A percentile compares a stretch with the other conserved stretches of the same genome.
phyloP scores from a whole-genome alignment of 2,113 vertebrate species.

The Halichoerus grypus region DNA sequence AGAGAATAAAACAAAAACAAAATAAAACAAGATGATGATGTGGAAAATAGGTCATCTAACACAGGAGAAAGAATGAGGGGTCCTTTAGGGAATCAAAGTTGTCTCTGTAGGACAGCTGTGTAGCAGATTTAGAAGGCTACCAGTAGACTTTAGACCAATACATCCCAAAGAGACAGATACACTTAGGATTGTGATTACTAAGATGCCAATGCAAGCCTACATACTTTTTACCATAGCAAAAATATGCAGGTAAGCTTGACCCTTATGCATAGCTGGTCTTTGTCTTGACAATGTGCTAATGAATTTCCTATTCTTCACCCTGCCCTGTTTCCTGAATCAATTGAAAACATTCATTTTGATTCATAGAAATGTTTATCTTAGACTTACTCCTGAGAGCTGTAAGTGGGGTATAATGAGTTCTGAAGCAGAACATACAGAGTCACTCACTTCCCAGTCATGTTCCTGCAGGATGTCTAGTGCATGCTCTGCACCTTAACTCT shows the following conservation, averaged over 20 bases:
- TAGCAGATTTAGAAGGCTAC: neutral
- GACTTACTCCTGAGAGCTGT: neutral
- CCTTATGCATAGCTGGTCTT: neutral
- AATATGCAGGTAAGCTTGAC: neutral
- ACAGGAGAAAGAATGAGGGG: neutral
- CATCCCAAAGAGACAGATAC: neutral
- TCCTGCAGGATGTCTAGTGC: neutral
- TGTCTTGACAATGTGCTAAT: neutral
- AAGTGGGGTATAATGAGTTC: neutral
- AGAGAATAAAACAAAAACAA: neutral
- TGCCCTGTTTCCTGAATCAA: neutral
- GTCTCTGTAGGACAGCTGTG: neutral
- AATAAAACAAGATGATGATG: neutral
- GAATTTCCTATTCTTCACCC: neutral
- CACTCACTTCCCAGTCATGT: neutral
- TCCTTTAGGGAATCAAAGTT: neutral
- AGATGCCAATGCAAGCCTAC: neutral
- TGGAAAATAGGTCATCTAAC: neutral
- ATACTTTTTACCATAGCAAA: neutral
- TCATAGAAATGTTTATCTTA: neutral
- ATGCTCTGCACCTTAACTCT: neutral
- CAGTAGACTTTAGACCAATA: neutral
- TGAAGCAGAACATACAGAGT: neutral
- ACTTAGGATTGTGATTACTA: neutral
- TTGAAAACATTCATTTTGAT: neutral